Percentiles rank a stretch among this genome's conserved stretches.
Conservation (phyloP, 1,140 invertebrate species). For the Gonioctena quinquepunctata region DNA sequence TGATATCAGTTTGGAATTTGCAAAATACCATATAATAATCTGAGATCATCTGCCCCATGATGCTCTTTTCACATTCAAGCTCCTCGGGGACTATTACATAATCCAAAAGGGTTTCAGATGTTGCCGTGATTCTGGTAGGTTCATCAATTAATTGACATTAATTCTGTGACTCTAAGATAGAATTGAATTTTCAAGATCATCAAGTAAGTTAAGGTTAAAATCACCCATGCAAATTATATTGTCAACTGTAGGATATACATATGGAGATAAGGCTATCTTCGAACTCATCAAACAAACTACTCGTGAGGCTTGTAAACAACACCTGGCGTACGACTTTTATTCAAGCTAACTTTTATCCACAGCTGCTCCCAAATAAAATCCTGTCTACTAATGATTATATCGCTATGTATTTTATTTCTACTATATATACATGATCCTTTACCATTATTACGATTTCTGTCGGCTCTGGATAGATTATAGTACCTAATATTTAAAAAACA, state of each 20-base stretch:
- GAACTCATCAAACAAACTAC: neutral
- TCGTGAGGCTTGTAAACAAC: neutral
- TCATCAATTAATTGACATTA: neutral
- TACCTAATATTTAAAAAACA: too few relatives aligned
- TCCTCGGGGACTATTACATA: constrained; percentile 1
- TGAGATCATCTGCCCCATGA: neutral
- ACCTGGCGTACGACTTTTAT: neutral
- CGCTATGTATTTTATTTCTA: neutral
- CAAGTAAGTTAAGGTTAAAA: neutral
- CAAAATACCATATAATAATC: neutral
- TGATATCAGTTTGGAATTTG: constrained; percentile 1
- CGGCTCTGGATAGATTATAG: neutral
- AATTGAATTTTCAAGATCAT: too few relatives aligned
- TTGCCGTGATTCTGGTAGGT: constrained; percentile 1
- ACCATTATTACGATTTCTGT: neutral
- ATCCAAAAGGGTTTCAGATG: too few relatives aligned
- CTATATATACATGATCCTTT: neutral
- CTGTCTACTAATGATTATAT: neutral
- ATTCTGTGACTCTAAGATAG: too few relatives aligned
- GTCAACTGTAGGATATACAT: neutral
- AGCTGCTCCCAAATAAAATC: neutral
- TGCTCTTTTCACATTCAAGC: neutral
- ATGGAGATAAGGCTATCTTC: constrained; percentile 4
- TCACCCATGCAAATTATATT: constrained; percentile 1
- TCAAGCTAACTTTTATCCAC: neutral